These are phyloP conservation scores for Hydraecia micacea DNA, from an alignment of 2,888 invertebrate species.

Conservation along the genomic window DNA sequence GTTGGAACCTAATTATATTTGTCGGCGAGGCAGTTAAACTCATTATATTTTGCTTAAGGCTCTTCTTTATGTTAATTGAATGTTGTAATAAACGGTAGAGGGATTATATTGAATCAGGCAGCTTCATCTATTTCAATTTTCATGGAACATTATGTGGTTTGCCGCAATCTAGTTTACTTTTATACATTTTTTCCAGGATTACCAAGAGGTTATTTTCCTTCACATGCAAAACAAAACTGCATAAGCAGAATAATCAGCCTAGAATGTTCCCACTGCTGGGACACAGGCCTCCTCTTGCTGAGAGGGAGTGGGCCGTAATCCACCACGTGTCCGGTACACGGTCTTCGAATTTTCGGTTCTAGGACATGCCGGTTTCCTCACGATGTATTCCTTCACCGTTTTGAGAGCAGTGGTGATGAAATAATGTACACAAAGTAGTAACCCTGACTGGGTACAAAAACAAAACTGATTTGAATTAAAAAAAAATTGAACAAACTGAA, in stretches of 20 bases:
- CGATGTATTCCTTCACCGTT: neutral
- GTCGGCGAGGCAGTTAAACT: slow-evolving; percentile 35
- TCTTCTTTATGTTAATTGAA: neutral
- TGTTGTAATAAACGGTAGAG: neutral
- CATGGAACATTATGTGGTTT: neutral
- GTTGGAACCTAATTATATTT: slow-evolving; percentile 33
- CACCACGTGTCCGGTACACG: neutral
- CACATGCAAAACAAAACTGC: neutral
- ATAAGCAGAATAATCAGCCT: neutral
- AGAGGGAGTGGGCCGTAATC: neutral
- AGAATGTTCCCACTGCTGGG: neutral
- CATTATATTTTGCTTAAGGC: slow-evolving; percentile 8
- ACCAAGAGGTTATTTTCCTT: neutral
- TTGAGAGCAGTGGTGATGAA: neutral
- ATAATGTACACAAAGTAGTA: too few relatives aligned
- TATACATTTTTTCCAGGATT: neutral
- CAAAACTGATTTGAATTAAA: neutral
- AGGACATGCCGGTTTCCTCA: neutral
- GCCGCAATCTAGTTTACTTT: neutral
- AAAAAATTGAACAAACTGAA: neutral
- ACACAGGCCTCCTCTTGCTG: neutral
- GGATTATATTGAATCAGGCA: neutral
- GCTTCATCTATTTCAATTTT: neutral
- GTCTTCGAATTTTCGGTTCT: neutral
- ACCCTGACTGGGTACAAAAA: neutral